Conservation (phyloP, 2,888 invertebrate genomes). For the Notocelia uddmanniana region DNA sequence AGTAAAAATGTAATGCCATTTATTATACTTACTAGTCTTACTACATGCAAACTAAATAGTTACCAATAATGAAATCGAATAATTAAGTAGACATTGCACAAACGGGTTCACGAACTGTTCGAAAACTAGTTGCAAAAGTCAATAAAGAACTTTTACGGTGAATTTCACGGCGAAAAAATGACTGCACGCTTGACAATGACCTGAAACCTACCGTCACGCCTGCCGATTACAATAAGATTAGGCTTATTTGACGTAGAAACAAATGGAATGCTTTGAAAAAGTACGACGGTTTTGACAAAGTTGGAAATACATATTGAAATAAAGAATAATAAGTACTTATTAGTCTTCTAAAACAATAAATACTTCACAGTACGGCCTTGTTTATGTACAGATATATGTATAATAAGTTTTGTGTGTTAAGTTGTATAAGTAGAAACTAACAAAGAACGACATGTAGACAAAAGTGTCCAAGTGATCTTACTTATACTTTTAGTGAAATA, state of each 20-base stretch:
- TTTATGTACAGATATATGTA: too few species aligned
- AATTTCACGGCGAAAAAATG: constrained; percentile 75
- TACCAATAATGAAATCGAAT: constrained; percentile 50
- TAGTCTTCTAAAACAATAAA: not conserved
- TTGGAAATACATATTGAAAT: constrained; percentile 9
- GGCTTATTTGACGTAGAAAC: constrained; percentile 30
- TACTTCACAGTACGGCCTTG: not conserved
- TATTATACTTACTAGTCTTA: not conserved
- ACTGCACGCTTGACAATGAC: constrained; percentile 80
- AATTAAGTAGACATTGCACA: constrained; percentile 70
- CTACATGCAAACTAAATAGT: not conserved
- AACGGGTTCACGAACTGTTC: constrained; percentile 64
- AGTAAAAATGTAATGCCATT: not conserved
- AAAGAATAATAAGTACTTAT: not conserved
- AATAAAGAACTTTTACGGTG: constrained; percentile 70
- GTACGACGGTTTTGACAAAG: constrained; percentile 22
- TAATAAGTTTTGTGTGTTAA: not conserved
- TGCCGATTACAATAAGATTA: constrained; percentile 42
- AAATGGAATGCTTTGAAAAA: constrained; percentile 27
- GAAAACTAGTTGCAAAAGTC: constrained; percentile 73
- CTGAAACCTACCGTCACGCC: constrained; percentile 60
- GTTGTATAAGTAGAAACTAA: too few species aligned
- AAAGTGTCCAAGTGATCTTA: not conserved
- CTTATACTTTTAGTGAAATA: not conserved
- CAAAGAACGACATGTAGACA: not conserved